Conservation (phyloP, 2,797 vertebrate genomes). For the Fringilla coelebs region DNA sequence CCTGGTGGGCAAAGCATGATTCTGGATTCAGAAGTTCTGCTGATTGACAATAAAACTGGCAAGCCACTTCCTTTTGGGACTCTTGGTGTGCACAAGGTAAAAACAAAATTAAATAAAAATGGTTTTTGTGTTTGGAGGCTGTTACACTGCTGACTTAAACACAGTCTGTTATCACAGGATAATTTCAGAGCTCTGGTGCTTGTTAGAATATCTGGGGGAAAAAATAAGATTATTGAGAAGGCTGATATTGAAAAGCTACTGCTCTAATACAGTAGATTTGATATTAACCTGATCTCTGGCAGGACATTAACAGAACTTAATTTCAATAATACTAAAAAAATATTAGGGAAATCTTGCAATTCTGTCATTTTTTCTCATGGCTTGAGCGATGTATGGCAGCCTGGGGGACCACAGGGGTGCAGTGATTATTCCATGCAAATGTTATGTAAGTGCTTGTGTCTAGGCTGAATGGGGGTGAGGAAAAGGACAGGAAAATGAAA, state of each 20-base stretch:
- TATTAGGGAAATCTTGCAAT: neutral
- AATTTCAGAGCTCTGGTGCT: neutral
- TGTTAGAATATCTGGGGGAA: neutral
- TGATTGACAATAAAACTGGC: conserved; percentile 92
- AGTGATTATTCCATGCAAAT: neutral
- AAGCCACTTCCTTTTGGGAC: conserved; percentile 96
- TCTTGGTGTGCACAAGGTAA: conserved; percentile 95
- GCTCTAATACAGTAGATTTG: neutral
- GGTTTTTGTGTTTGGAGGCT: neutral
- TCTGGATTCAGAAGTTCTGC: conserved; percentile 93
- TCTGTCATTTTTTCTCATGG: neutral
- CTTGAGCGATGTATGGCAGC: neutral
- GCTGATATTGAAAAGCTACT: neutral
- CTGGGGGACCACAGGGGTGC: neutral
- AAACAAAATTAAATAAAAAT: neutral
- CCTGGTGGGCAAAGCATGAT: conserved; percentile 95
- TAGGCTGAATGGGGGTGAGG: neutral
- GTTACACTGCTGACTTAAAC: neutral
- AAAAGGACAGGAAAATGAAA: neutral
- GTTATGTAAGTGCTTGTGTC: neutral
- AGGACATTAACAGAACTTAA: neutral
- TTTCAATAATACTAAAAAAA: neutral
- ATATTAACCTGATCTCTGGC: neutral
- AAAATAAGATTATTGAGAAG: neutral
- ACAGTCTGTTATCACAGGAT: neutral